Percentiles rank a stretch among this genome's conserved stretches.
phyloP scores from a whole-genome alignment of 2,888 invertebrate genomes.

The Orthosia gracilis region DNA sequence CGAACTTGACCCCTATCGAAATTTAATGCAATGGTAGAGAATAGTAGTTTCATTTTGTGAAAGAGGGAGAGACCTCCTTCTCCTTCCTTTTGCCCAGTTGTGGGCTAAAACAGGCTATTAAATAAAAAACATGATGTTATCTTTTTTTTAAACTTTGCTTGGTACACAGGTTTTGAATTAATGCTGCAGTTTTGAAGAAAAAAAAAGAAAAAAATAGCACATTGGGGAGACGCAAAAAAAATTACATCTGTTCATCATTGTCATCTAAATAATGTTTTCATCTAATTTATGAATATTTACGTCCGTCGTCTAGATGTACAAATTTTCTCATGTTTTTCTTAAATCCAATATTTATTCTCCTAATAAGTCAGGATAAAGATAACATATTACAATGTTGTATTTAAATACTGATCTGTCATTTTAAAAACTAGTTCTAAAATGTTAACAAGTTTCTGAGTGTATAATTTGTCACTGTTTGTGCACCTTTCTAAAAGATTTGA shows the following conservation, averaged over 20 bases:
- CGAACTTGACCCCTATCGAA: too few relatives aligned
- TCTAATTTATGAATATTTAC: conserved; percentile 15
- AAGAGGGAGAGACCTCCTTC: too few relatives aligned
- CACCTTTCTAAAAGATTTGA: conserved; percentile 46
- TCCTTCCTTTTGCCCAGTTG: too few relatives aligned
- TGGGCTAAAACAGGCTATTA: too few relatives aligned
- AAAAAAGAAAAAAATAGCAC: not conserved
- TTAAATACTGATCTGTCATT: conserved; percentile 41
- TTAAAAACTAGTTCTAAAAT: conserved; percentile 57
- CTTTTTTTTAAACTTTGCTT: not conserved
- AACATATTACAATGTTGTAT: conserved; percentile 30
- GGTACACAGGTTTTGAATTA: not conserved
- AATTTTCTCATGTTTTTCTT: conserved; percentile 1
- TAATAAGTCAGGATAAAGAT: conserved; percentile 47
- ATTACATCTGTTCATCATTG: not conserved
- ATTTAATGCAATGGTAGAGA: too few relatives aligned
- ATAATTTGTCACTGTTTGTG: conserved; percentile 55
- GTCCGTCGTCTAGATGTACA: not conserved
- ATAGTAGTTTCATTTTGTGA: too few relatives aligned
- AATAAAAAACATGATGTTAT: too few relatives aligned
- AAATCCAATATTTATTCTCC: conserved; percentile 29
- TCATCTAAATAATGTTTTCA: conserved; percentile 8
- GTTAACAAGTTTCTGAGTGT: conserved; percentile 48
- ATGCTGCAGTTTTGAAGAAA: not conserved
- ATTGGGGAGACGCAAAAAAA: not conserved